A percentile compares a stretch with the other conserved stretches of the same genome.
phyloP scores from a whole-genome alignment of 2,888 invertebrate species.

The Hesperia comma region DNA sequence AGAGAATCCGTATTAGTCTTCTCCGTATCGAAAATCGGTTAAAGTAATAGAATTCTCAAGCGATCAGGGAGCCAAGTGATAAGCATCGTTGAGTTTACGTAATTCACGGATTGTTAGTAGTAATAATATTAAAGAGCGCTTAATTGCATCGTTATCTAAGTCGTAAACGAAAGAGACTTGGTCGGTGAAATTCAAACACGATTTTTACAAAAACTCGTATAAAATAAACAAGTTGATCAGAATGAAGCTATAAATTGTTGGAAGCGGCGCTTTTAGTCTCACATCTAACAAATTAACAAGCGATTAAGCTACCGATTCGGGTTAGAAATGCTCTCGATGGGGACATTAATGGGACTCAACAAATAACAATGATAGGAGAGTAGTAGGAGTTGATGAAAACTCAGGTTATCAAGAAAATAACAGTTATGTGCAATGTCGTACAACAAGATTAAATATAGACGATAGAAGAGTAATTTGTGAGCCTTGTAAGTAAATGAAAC shows the following conservation, averaged over 20 bases:
- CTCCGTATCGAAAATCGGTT: conserved; percentile 31
- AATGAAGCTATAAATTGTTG: conserved; percentile 79
- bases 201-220: conserved; percentile 55
- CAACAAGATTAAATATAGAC: background rate
- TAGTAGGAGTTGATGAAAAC: conserved; percentile 40
- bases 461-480: no score
- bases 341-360: conserved; percentile 71
- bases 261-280: conserved; percentile 74
- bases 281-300: conserved; percentile 80
- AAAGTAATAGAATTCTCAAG: conserved; percentile 30
- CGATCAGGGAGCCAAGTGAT: conserved; percentile 31
- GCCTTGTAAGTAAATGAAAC: no score
- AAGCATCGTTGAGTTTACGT: conserved; percentile 30
- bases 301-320: conserved; percentile 82
- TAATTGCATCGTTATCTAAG: conserved; percentile 59
- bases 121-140: conserved; percentile 49
- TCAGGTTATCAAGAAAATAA: background rate
- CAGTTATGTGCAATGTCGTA: background rate
- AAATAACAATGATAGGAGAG: conserved; percentile 66
- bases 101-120: conserved; percentile 33
- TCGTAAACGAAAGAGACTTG: conserved; percentile 50
- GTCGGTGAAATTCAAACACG: conserved; percentile 54
- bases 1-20: conserved; percentile 19
- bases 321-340: conserved; percentile 64
- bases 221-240: conserved; percentile 69